phyloP scores from a whole-genome alignment of 2,113 vertebrate genomes.

The Opisthocomus hoazin region DNA sequence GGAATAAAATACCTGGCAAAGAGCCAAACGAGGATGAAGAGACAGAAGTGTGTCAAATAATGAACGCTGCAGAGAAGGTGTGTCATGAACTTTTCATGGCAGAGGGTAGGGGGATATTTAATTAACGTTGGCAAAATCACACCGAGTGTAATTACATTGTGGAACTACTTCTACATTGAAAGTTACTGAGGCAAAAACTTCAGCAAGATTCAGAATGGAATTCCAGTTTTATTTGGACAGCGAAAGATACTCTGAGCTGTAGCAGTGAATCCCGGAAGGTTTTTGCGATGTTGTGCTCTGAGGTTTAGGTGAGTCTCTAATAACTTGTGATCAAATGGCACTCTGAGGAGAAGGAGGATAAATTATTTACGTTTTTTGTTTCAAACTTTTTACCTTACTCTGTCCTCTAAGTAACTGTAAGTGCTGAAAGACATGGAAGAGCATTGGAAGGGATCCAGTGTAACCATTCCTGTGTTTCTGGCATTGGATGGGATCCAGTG shows the following conservation, averaged over 20 bases:
- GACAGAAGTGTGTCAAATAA: constrained; percentile 2
- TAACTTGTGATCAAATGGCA: not conserved
- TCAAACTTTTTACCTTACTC: not conserved
- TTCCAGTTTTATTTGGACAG: not conserved
- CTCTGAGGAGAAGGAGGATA: not conserved
- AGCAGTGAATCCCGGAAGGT: not conserved
- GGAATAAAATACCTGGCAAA: not conserved
- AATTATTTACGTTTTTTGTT: not conserved
- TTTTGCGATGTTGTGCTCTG: not conserved
- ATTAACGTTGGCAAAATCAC: constrained; percentile 30
- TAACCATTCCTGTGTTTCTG: not conserved
- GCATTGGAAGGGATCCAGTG: not conserved
- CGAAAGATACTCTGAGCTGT: not conserved
- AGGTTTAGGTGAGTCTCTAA: not conserved
- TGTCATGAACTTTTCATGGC: not conserved
- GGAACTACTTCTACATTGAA: constrained; percentile 25
- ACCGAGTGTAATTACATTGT: not conserved
- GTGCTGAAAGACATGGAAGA: not conserved
- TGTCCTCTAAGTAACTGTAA: not conserved
- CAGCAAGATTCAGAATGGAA: not conserved
- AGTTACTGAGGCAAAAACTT: not conserved
- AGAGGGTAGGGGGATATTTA: constrained; percentile 3
- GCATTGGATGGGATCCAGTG: not conserved
- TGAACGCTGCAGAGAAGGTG: not conserved
- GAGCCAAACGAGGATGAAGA: not conserved